These are phyloP conservation scores for Fregetta grallaria DNA, from an alignment of 2,113 vertebrate genomes.

Conservation along the genomic window DNA sequence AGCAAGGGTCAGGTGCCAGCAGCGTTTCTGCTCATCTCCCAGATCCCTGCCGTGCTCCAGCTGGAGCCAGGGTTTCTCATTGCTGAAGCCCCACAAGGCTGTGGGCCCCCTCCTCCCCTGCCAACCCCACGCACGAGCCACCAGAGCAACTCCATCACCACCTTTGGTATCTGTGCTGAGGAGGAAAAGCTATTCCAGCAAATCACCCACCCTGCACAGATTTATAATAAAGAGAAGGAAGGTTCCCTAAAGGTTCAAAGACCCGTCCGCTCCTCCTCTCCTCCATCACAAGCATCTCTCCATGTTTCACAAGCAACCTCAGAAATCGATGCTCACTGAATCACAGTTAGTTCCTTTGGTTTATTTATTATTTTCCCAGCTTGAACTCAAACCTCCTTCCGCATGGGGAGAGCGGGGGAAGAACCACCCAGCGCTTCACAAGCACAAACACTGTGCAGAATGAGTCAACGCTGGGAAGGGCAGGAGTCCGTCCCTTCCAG, in stretches of 20 bases:
- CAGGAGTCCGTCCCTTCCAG: not conserved
- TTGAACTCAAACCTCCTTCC: conserved; percentile 19
- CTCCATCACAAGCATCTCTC: not conserved
- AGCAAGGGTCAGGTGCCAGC: not conserved
- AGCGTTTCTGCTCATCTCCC: not conserved
- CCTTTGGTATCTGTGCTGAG: not conserved
- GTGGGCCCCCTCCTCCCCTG: not conserved
- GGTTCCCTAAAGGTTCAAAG: not conserved
- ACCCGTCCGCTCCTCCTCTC: not conserved
- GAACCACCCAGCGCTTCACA: not conserved
- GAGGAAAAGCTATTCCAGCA: not conserved
- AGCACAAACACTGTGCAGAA: accelerated
- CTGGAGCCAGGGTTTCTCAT: not conserved
- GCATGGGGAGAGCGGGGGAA: not conserved
- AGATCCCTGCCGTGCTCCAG: accelerated
- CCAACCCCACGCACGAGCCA: not conserved
- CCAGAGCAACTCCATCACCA: not conserved
- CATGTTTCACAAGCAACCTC: not conserved
- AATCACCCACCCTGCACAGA: not conserved
- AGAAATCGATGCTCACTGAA: not conserved
- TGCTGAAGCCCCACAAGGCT: not conserved
- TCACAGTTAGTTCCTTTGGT: conserved; percentile 44
- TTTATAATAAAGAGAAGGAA: not conserved
- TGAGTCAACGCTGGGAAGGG: accelerated
- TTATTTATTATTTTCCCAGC: conserved; percentile 57